Base-by-base conservation (phyloP, 2,888 invertebrate genomes). In the Drosophila acutilabella region DNA sequence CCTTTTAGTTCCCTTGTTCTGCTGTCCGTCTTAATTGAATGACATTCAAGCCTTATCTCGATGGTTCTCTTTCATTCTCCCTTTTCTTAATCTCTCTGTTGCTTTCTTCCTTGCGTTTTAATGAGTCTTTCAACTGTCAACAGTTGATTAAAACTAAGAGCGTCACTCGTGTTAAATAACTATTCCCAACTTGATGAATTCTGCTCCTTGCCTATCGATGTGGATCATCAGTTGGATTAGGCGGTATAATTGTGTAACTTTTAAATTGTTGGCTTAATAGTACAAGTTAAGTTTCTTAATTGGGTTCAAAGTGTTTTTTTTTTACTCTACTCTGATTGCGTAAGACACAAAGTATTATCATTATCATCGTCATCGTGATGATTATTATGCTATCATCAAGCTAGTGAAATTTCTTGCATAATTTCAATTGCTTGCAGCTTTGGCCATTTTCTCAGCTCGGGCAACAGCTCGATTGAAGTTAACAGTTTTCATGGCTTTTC, bases 71-170 rank as follows among this genome's bases (percentile, higher is more conserved):
- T 23, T 42, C 44, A 60, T 45, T 52, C 66, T 68, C 26, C n/a
- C 36, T 61, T 30, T 30, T 50, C 36, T 48, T 23, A 40, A 16
- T 52, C 59, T 51, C 18, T 16, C 18, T 45, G 30, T 45, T 45
- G 26, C 41, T 61, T 16, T 48, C 51, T 59, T 44, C 41, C 33
- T 62, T 53, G 42, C n/a, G 47, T 70, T 82, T 74, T 81, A 81
- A 81, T 77, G 80, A 82, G 80, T 72, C 69, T 75, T 68, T 80
- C 74, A 70, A 71, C 72, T 86, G 83, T 86, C 77, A 81, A 64
- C 88, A 73, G 72, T 77, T 64, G 81, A 70, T 81, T 79, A 81
- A 73, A 74, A 78, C 53, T 64, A 64, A 68, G 65, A 61, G 61
- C 74, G 58, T 36, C 18, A 47, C 40, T 23, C 36, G 58, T 44